These are phyloP conservation scores for Nematopogon swammerdamellus DNA, from an alignment of 2,888 invertebrate species.

Conservation along the genomic window DNA sequence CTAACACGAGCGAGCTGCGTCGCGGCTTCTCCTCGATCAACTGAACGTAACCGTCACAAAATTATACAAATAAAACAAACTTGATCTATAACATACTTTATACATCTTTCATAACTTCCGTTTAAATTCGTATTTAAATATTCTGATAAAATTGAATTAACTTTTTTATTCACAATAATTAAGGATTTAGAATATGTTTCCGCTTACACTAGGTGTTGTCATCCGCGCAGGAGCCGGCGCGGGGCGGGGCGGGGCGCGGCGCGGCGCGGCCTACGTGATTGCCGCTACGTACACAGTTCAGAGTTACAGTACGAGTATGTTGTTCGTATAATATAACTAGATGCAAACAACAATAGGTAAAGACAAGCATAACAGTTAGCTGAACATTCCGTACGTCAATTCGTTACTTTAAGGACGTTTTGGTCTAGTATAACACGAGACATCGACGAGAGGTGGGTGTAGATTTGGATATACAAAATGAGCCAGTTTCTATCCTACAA, in stretches of 20 bases:
- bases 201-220: neutral
- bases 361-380: too few species aligned
- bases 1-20: neutral
- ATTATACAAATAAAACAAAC: neutral
- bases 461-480: too few species aligned
- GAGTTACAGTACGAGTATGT: too few species aligned
- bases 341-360: too few species aligned
- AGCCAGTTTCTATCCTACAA: too few species aligned
- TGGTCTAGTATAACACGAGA: too few species aligned
- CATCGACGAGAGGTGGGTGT: too few species aligned
- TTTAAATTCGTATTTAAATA: slow-evolving; percentile 49
- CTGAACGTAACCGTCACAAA: neutral
- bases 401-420: too few species aligned
- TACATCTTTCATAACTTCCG: slow-evolving; percentile 26
- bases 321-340: too few species aligned
- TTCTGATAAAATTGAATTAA: slow-evolving; percentile 52
- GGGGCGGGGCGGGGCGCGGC: neutral
- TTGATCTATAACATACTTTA: slow-evolving; percentile 7
- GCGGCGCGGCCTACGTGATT: slow-evolving; percentile 6
- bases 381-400: too few species aligned
- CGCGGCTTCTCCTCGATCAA: neutral
- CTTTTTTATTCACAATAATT: slow-evolving; percentile 42
- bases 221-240: slow-evolving; percentile 7
- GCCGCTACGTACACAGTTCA: too few species aligned
- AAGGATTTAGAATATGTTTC: slow-evolving; percentile 48